These are phyloP conservation scores for Euzetes globulus DNA, from an alignment of 2,888 invertebrate species.

Conservation along the genomic window DNA sequence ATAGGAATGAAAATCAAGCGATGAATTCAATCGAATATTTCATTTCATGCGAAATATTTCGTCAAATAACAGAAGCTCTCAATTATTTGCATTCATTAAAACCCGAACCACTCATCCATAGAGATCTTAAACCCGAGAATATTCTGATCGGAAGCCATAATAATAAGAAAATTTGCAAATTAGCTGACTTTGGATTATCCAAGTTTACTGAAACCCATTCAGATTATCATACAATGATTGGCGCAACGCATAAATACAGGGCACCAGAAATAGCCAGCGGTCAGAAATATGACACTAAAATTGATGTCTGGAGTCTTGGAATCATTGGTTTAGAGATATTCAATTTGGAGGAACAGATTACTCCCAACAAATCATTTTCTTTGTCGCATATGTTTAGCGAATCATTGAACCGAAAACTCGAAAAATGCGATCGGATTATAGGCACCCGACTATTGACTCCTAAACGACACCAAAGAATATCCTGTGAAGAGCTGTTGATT, in stretches of 20 bases:
- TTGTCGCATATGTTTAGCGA: too few relatives aligned
- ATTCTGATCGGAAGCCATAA: neutral
- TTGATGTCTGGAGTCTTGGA: neutral
- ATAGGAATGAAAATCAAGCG: neutral
- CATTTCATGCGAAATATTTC: neutral
- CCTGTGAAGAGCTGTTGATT: too few relatives aligned
- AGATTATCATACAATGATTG: neutral
- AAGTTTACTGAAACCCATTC: neutral
- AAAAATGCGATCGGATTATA: too few relatives aligned
- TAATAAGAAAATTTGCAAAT: neutral
- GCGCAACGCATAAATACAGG: neutral
- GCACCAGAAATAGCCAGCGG: neutral
- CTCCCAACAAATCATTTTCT: too few relatives aligned
- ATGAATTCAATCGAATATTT: neutral
- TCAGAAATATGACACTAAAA: neutral
- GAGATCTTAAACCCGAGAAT: neutral
- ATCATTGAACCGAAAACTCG: too few relatives aligned
- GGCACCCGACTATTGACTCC: too few relatives aligned
- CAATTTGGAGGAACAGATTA: neutral
- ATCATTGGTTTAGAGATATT: neutral
- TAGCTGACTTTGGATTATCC: neutral
- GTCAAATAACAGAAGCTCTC: neutral
- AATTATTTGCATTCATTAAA: neutral
- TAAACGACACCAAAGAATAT: too few relatives aligned
- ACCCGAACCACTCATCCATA: neutral